A percentile compares a stretch with the other conserved stretches of the same genome.
These are phyloP conservation scores for Reinhardtius hippoglossoides DNA, from an alignment of 2,113 vertebrate genomes.

Conservation along the genomic window DNA sequence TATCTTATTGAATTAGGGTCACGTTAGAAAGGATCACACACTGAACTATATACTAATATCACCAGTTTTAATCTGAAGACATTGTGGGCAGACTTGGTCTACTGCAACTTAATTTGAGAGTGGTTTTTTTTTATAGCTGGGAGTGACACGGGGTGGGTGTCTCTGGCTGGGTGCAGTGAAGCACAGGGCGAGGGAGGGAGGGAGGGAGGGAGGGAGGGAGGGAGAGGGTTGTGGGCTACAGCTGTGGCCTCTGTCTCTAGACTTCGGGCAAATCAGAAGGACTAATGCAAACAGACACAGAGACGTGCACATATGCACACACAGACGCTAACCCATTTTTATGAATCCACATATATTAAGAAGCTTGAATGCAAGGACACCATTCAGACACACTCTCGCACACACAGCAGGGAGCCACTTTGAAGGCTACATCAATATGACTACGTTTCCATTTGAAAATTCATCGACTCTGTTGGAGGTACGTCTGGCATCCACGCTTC, in stretches of 20 bases:
- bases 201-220: slow-evolving; percentile 15
- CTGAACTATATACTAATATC: neutral
- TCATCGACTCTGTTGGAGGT: too few relatives aligned
- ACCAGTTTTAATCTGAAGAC: slow-evolving; percentile 6
- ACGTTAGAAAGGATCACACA: neutral
- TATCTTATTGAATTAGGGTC: too few relatives aligned
- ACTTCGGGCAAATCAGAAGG: slow-evolving; percentile 63
- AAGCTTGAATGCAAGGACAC: slow-evolving; percentile 36
- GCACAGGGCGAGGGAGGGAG: slow-evolving; percentile 22
- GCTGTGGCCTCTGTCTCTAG: slow-evolving; percentile 69
- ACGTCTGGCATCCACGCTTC: too few relatives aligned
- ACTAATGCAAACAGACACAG: slow-evolving; percentile 63
- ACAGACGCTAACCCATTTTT: slow-evolving; percentile 11
- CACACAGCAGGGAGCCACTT: slow-evolving; percentile 25
- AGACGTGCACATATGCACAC: slow-evolving; percentile 28
- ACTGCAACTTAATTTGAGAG: slow-evolving; percentile 9
- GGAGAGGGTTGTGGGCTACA: slow-evolving; percentile 60
- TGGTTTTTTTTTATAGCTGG: slow-evolving; percentile 30
- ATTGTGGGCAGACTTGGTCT: neutral
- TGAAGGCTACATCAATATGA: neutral
- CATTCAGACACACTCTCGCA: slow-evolving; percentile 5
- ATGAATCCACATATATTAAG: slow-evolving; percentile 42
- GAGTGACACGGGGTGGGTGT: slow-evolving; percentile 31
- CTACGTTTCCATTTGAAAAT: neutral
- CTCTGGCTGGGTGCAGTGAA: slow-evolving; percentile 28